Evolutionary conservation across 1,140 invertebrate species (phyloP).

Genomic region (Hirudo medicinalis): DNA sequence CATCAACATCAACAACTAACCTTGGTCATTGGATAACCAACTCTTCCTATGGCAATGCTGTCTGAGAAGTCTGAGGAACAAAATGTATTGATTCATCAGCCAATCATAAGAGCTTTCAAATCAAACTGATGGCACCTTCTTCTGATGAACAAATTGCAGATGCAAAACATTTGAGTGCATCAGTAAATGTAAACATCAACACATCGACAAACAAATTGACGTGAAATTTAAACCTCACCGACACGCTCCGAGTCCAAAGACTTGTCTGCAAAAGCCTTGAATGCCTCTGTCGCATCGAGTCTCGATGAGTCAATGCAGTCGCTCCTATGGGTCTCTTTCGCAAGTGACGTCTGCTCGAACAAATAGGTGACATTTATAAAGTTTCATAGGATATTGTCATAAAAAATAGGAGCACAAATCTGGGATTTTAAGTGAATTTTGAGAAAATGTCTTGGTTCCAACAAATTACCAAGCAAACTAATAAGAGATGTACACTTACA

Average conservation of each 20-base stretch:
- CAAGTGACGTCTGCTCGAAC: too few species aligned
- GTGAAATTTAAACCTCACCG: neutral
- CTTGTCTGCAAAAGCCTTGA: constrained; percentile 1
- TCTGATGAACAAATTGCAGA: too few species aligned
- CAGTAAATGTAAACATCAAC: too few species aligned
- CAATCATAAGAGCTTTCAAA: neutral
- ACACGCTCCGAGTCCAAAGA: neutral
- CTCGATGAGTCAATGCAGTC: constrained; percentile 4
- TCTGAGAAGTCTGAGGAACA: constrained; percentile 3
- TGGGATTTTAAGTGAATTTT: too few species aligned
- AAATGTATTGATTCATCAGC: neutral
- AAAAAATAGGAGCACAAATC: too few species aligned
- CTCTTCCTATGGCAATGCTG: neutral
- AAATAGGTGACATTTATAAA: too few species aligned
- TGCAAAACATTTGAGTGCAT: too few species aligned
- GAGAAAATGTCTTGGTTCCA: too few species aligned
- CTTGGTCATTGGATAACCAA: neutral
- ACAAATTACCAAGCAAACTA: neutral
- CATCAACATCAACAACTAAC: neutral
- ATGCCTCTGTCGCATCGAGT: neutral
- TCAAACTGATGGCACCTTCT: too few species aligned
- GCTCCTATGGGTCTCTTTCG: neutral
- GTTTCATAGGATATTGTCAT: too few species aligned
- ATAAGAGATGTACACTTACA: neutral
- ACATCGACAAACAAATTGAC: too few species aligned